phyloP scores from a whole-genome alignment of 35 echinoderm and acorn worm genomes.

The Holothuria glaberrima region DNA sequence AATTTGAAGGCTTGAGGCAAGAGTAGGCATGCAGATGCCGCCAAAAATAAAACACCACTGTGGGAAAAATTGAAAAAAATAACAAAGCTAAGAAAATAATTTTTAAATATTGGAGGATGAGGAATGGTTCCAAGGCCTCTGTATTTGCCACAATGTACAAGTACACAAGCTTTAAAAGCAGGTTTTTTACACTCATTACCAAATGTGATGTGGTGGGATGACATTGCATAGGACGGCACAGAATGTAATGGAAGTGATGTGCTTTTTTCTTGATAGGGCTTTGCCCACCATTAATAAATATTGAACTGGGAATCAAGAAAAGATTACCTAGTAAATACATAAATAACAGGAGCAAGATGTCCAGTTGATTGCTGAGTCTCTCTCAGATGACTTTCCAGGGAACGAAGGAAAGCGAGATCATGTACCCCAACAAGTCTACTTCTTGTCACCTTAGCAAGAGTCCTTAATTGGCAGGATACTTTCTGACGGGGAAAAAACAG shows the following conservation, averaged over 20 bases:
- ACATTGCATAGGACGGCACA: no score
- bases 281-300: background rate
- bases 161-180: no score
- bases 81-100: background rate
- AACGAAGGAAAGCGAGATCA: background rate
- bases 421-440: background rate
- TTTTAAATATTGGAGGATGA: no score
- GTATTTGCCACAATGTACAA: no score
- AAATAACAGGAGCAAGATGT: background rate
- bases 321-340: constrained; percentile 17
- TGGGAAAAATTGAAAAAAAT: background rate
- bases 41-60: constrained; percentile 20
- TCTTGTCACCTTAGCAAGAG: background rate
- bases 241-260: no score
- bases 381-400: background rate
- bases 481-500: background rate
- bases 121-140: no score
- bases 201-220: no score
- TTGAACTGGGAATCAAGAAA: background rate
- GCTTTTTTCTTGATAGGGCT: background rate
- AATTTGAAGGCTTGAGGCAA: background rate
- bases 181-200: no score
- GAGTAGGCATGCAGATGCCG: background rate
- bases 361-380: background rate
- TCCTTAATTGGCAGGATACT: background rate